phyloP scores from a whole-genome alignment of 2,888 invertebrate species.

The Oligia strigilis region DNA sequence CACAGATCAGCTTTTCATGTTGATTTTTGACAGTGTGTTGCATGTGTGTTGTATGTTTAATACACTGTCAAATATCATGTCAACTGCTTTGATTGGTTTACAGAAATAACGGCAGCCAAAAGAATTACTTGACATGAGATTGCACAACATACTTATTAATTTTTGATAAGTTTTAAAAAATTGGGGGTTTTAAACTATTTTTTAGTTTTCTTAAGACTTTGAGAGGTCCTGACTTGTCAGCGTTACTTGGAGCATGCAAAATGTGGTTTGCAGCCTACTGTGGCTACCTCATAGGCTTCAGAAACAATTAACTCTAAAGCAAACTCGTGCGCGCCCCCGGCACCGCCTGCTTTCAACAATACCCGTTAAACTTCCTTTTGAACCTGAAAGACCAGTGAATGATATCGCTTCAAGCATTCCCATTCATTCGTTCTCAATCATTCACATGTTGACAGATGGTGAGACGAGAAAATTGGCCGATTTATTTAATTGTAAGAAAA shows the following conservation, averaged over 20 bases:
- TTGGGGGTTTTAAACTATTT: background rate
- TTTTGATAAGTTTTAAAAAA: background rate
- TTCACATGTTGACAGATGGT: conserved; percentile 61
- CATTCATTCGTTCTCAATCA: conserved; percentile 52
- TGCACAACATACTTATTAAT: background rate
- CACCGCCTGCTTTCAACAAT: conserved; percentile 44
- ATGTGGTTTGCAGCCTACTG: conserved; percentile 10
- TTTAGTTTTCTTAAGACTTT: background rate
- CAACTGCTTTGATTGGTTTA: background rate
- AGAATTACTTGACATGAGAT: background rate
- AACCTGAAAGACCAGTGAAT: conserved; percentile 42
- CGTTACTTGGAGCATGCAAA: background rate
- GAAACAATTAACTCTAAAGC: conserved; percentile 11
- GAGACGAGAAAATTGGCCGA: conserved; percentile 48
- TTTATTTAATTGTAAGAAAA: conserved; percentile 54
- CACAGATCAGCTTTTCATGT: too few species aligned
- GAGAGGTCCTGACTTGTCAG: background rate
- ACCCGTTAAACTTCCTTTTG: conserved; percentile 19
- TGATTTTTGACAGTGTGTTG: too few species aligned
- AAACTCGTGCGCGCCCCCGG: conserved; percentile 50
- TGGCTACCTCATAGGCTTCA: conserved; percentile 1
- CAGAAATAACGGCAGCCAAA: background rate
- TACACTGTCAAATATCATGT: background rate
- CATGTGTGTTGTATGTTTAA: too few species aligned
- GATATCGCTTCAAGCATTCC: conserved; percentile 45